Conservation (phyloP, 2,888 invertebrate species). For the Iphiclides podalirius region DNA sequence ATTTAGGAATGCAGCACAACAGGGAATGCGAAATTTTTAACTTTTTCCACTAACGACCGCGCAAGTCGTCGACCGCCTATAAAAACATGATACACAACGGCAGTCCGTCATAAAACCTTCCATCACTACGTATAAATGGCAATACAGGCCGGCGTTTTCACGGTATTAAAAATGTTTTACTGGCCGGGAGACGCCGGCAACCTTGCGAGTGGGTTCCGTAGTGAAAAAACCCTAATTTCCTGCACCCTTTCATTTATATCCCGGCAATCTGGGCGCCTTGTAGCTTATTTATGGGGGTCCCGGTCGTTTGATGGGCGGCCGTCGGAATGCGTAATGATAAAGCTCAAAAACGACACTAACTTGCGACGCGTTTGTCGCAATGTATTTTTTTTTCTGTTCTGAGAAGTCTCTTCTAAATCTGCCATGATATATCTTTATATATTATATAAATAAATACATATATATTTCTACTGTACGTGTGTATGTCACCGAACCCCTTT, state of each 20-base stretch:
- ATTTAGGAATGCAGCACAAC: too few species aligned
- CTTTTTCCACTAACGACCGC: slow-evolving; percentile 6
- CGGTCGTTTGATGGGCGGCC: slow-evolving; percentile 68
- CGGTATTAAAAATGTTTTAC: slow-evolving; percentile 75
- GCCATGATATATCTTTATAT: too few species aligned
- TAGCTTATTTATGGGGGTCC: slow-evolving; percentile 75
- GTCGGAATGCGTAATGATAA: slow-evolving; percentile 76
- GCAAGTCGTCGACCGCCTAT: slow-evolving; percentile 19
- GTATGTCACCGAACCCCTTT: too few species aligned
- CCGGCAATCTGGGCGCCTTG: slow-evolving; percentile 72
- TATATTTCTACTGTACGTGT: too few species aligned
- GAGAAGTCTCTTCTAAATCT: too few species aligned
- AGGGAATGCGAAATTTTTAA: slow-evolving; percentile 13
- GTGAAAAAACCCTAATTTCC: slow-evolving; percentile 79
- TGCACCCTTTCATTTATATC: slow-evolving; percentile 78
- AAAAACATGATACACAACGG: slow-evolving; percentile 23
- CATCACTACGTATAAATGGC: slow-evolving; percentile 56
- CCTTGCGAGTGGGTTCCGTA: slow-evolving; percentile 54
- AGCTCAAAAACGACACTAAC: slow-evolving; percentile 55
- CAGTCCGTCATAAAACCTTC: slow-evolving; percentile 44
- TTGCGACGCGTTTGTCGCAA: slow-evolving; percentile 31
- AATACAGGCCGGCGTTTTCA: slow-evolving; percentile 52
- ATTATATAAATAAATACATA: too few species aligned
- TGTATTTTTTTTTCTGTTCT: background rate
- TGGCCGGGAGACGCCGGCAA: slow-evolving; percentile 45